These are phyloP conservation scores for Brachionichthys hirsutus DNA, from an alignment of 2,113 vertebrate species.

Conservation along the genomic window DNA sequence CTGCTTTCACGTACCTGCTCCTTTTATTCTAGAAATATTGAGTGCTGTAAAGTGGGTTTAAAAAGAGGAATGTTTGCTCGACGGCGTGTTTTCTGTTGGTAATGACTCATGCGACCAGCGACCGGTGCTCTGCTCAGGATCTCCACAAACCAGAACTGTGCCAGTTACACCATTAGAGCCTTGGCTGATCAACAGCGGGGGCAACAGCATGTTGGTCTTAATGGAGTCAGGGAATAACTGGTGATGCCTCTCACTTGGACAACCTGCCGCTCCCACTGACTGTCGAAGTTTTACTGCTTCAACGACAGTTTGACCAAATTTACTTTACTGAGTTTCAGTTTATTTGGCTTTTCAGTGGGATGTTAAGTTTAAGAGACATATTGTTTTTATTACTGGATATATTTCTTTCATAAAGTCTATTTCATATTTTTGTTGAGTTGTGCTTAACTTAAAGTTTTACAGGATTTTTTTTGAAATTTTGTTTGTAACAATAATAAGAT, in stretches of 20 bases:
- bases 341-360: conserved; percentile 14
- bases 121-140: conserved; percentile 29
- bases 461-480: too few relatives aligned
- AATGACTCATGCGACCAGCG: conserved; percentile 29
- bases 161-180: conserved; percentile 44
- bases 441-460: too few relatives aligned
- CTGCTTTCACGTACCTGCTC: conserved; percentile 10
- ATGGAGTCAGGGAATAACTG: conserved; percentile 24
- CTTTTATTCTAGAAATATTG: conserved; percentile 14
- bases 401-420: conserved; percentile 44
- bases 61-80: conserved; percentile 14
- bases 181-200: conserved; percentile 14
- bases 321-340: not conserved
- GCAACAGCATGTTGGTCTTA: conserved; percentile 9
- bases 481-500: too few relatives aligned
- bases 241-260: not conserved
- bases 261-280: not conserved
- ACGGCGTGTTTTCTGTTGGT: conserved; percentile 25
- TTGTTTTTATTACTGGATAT: conserved; percentile 34
- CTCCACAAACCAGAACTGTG: conserved; percentile 29
- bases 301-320: conserved; percentile 19
- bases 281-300: not conserved
- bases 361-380: conserved; percentile 2
- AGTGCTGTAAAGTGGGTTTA: conserved; percentile 17
- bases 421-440: conserved; percentile 25